Base-by-base conservation (phyloP, 2,797 vertebrate genomes). In the Enteromius viviparus region DNA sequence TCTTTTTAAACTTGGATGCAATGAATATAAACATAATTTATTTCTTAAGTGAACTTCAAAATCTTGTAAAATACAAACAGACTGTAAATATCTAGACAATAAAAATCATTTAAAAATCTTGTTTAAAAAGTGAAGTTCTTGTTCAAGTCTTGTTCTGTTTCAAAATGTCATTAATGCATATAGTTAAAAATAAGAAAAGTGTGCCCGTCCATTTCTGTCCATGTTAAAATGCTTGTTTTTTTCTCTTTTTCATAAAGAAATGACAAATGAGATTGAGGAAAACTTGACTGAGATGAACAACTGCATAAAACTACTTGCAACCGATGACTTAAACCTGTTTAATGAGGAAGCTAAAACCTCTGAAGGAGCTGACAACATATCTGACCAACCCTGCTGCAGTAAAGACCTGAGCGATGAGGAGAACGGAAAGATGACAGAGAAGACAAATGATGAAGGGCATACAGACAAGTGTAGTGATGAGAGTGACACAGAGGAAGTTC, bases 341-440 rank as follows among this genome's bases (percentile, higher is more conserved):
- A 68, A 72, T 19, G 0, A 51, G 0, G 91, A 88, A 0, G 75
- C 32, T 21, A n/a, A 60, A 5, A 0, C 21, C 4, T 51, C 47
- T 0, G 26, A 8, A 10, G 83, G 60, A 45, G n/a, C 53, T n/a
- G 78, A 80, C 37, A 0, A 60, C 49, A 92, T 91, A 0, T 92
- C 94, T 2, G 95, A 96, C 2, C 91, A 93, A 82, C 97, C 97
- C 0, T 97, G 97, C 90, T 98, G 97, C 90, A 98, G 97, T 92
- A 96, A 93, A 91, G 93, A 94, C 70, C 34, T 97, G 76, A 85
- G 29, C 2, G 62, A 89, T 45, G 34, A 34, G 42, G 0, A n/a
- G 3, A 21, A 3, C 32, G 42, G 81, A 80, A 37, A 21, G 66
- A 6, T 26, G 14, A 1, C 49, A 10, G 70, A 77, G 11, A 65